Conservation (phyloP, 2,888 invertebrate species). For the Parthenolecanium corni region DNA sequence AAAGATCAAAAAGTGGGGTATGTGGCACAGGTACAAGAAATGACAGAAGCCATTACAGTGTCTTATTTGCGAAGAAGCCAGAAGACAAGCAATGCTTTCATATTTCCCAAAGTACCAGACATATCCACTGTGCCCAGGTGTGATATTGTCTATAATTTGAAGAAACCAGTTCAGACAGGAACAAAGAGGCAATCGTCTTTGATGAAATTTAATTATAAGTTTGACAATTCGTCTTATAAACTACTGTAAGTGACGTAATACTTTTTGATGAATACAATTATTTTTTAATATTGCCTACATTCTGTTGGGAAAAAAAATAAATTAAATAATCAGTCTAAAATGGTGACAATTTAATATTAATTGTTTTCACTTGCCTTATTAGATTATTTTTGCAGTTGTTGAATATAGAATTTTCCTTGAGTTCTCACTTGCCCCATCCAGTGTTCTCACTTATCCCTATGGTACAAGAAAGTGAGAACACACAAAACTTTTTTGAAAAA, state of each 20-base stretch:
- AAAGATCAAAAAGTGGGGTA: no score
- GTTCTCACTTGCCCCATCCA: background rate
- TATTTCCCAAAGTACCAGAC: no score
- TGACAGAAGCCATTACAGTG: no score
- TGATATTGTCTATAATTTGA: background rate
- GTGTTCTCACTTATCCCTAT: no score
- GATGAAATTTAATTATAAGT: background rate
- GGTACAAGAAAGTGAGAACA: background rate
- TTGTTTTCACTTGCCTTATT: background rate
- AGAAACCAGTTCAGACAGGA: background rate
- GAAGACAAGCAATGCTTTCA: no score
- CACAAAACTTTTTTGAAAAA: background rate
- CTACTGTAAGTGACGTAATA: background rate
- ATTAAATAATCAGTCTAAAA: background rate
- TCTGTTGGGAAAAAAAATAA: no score
- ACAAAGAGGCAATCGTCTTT: background rate
- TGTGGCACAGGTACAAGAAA: no score
- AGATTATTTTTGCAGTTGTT: background rate
- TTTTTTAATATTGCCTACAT: no score
- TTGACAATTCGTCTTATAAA: background rate
- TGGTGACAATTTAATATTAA: no score
- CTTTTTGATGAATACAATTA: background rate
- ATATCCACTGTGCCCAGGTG: no score
- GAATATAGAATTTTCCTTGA: background rate
- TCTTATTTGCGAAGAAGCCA: no score